Conservation (phyloP, 2,888 invertebrate genomes). For the Cheiracanthium punctorium region DNA sequence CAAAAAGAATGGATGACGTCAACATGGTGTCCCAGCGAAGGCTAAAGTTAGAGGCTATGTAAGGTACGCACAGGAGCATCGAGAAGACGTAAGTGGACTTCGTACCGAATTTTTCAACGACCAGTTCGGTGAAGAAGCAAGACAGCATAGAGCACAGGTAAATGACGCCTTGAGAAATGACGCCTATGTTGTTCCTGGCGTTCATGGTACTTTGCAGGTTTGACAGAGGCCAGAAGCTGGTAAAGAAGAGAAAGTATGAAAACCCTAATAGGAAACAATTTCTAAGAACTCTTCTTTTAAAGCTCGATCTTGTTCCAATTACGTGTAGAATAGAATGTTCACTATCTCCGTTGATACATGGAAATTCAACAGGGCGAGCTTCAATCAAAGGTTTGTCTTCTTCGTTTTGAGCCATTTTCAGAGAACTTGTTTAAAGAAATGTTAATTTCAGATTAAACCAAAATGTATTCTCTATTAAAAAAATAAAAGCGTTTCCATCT, state of each 20-base stretch:
- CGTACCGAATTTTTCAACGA: conserved; percentile 93
- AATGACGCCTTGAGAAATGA: conserved; percentile 90
- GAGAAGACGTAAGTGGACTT: conserved; percentile 96
- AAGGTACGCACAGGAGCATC: conserved; percentile 94
- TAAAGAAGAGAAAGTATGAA: conserved; percentile 89
- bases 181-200: conserved; percentile 90
- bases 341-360: background rate
- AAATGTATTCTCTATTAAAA: no score
- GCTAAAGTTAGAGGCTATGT: conserved; percentile 95
- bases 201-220: conserved; percentile 94
- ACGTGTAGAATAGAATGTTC: background rate
- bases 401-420: no score
- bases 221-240: conserved; percentile 95
- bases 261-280: conserved; percentile 83
- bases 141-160: conserved; percentile 95
- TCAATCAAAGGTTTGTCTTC: no score
- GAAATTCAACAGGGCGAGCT: no score
- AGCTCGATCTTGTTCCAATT: background rate
- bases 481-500: no score
- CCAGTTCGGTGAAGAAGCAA: conserved; percentile 93
- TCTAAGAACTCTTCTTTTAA: conserved; percentile 73
- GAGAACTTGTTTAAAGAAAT: no score
- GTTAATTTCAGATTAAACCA: no score
- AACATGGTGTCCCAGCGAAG: conserved; percentile 91
- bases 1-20: conserved; percentile 92